phyloP scores from a whole-genome alignment of 2,113 vertebrate genomes.

The Globicephala melas region DNA sequence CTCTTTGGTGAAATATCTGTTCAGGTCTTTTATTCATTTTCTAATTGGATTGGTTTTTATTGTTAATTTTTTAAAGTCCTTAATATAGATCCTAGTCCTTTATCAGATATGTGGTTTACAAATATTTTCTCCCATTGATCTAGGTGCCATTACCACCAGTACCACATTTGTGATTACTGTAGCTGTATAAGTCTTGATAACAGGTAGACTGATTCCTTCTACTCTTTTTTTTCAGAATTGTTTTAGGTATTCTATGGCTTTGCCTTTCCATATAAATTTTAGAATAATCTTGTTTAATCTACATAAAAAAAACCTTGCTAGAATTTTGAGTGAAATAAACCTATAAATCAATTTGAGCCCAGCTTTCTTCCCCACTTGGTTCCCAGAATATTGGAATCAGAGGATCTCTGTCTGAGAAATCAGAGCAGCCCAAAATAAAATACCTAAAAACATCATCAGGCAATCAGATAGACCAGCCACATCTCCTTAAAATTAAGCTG shows the following conservation, averaged over 20 bases:
- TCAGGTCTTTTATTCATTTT: neutral
- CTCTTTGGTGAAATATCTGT: neutral
- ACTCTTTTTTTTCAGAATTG: neutral
- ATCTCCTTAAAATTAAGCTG: neutral
- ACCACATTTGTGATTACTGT: neutral
- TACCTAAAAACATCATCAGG: neutral
- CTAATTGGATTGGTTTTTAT: neutral
- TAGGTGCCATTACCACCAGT: neutral
- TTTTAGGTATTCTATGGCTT: neutral
- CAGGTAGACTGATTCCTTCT: neutral
- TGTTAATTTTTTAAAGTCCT: neutral
- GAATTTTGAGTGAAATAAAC: neutral
- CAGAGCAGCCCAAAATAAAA: neutral
- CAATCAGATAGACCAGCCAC: neutral
- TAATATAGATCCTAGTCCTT: neutral
- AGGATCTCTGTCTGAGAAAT: neutral
- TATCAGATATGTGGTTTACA: neutral
- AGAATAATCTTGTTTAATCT: neutral
- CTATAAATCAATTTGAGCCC: neutral
- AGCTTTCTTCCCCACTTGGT: neutral
- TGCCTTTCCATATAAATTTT: neutral
- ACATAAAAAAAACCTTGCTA: neutral
- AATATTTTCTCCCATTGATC: neutral
- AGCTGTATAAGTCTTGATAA: neutral
- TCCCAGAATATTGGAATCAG: neutral